These are phyloP conservation scores for Plebejus argus DNA, from an alignment of 2,888 invertebrate species.

Conservation along the genomic window DNA sequence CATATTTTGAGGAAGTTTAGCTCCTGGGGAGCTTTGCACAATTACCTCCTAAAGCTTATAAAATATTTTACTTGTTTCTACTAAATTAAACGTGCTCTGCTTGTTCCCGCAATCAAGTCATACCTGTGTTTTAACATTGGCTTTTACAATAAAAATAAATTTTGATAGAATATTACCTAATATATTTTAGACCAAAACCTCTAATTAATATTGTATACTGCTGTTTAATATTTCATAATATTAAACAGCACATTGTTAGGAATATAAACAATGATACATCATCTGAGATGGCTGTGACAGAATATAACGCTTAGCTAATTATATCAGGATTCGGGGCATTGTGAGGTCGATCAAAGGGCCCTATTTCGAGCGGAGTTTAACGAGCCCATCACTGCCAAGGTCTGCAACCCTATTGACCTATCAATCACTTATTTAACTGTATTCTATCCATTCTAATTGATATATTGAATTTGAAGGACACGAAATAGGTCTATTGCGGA, in stretches of 20 bases:
- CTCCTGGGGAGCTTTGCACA: background rate
- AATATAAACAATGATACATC: background rate
- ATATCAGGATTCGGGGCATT: slow-evolving; percentile 31
- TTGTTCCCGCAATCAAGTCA: background rate
- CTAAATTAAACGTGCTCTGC: background rate
- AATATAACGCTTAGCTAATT: slow-evolving; percentile 39
- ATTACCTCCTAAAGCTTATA: background rate
- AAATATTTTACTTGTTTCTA: background rate
- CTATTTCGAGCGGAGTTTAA: slow-evolving; percentile 37
- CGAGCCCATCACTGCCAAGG: slow-evolving; percentile 40
- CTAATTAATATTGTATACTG: too few relatives aligned
- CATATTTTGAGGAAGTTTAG: background rate
- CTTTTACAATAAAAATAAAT: background rate
- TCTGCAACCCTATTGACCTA: slow-evolving; percentile 36
- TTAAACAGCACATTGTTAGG: background rate
- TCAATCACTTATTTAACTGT: slow-evolving; percentile 34
- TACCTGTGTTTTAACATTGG: background rate
- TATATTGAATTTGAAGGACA: slow-evolving; percentile 6
- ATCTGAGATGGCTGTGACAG: slow-evolving; percentile 31
- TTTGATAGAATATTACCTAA: background rate
- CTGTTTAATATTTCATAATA: background rate
- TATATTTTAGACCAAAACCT: background rate
- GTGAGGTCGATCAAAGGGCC: slow-evolving; percentile 38
- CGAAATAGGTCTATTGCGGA: background rate
- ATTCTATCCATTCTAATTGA: slow-evolving; percentile 24